Conservation (phyloP, 2,113 vertebrate genomes). For the Stercorarius parasiticus region DNA sequence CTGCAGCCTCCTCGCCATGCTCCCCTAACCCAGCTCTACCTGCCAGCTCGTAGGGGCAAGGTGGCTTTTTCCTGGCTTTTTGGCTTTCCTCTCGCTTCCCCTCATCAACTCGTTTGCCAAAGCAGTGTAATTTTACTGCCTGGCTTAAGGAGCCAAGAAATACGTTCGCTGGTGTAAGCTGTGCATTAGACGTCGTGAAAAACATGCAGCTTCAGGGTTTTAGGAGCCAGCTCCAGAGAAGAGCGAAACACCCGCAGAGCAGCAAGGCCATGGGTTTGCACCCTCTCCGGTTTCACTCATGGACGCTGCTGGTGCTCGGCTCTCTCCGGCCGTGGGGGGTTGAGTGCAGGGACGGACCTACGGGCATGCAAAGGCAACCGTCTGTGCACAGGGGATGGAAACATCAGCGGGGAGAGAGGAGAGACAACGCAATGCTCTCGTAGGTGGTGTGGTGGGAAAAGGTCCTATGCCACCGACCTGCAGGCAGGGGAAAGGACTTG, state of each 20-base stretch:
- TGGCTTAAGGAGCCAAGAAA: conserved; percentile 38
- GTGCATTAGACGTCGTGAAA: background rate
- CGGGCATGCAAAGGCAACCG: accelerated
- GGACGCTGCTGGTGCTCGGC: background rate
- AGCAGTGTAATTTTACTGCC: conserved; percentile 42
- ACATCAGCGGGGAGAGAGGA: background rate
- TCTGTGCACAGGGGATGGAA: background rate
- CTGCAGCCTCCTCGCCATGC: background rate
- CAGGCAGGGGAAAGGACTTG: background rate
- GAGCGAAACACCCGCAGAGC: background rate
- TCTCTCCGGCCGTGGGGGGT: background rate
- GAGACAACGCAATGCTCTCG: accelerated
- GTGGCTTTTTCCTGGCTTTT: conserved; percentile 31
- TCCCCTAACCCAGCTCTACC: background rate
- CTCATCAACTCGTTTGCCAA: conserved; percentile 37
- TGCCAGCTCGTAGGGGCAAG: background rate
- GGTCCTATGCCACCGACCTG: background rate
- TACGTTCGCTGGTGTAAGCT: conserved; percentile 4
- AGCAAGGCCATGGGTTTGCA: background rate
- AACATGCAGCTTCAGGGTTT: conserved; percentile 19
- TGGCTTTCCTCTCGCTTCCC: conserved; percentile 23
- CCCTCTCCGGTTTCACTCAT: background rate
- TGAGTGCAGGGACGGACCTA: background rate
- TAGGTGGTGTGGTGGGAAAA: background rate
- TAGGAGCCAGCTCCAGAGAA: background rate